phyloP scores from a whole-genome alignment of 2,113 vertebrate genomes.

The Corythoichthys haematopterus region DNA sequence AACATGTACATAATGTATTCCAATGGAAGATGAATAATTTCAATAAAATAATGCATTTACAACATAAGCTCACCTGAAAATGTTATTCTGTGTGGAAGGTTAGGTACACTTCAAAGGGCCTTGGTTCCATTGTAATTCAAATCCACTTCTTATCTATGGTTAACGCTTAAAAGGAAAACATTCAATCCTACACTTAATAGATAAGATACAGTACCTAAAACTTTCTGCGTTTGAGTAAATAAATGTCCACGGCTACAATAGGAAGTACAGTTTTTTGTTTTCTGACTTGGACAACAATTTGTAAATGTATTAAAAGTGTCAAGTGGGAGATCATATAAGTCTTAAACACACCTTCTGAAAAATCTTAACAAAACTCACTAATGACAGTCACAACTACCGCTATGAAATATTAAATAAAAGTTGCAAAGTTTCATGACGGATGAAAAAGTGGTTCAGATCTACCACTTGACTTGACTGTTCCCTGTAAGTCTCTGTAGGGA shows the following conservation, averaged over 20 bases:
- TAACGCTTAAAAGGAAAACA: too few relatives aligned
- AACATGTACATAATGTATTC: not conserved
- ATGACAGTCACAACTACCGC: slow-evolving; percentile 4
- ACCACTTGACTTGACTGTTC: slow-evolving; percentile 6
- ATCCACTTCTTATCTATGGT: not conserved
- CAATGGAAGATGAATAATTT: not conserved
- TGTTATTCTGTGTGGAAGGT: not conserved
- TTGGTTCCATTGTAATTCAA: not conserved
- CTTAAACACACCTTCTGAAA: not conserved
- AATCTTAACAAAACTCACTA: slow-evolving; percentile 2
- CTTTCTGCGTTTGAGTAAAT: not conserved
- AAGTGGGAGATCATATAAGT: not conserved
- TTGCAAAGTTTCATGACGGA: slow-evolving; percentile 2
- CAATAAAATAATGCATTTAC: not conserved
- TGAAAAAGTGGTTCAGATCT: not conserved
- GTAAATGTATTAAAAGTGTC: not conserved
- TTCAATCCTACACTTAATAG: not conserved
- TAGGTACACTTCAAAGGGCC: not conserved
- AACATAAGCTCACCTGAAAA: not conserved
- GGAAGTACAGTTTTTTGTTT: too few relatives aligned
- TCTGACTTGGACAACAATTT: not conserved
- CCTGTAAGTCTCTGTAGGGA: slow-evolving; percentile 20
- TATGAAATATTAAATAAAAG: slow-evolving; percentile 21
- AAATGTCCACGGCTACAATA: too few relatives aligned
- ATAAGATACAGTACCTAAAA: not conserved